Evolutionary conservation across 2,113 vertebrate species (phyloP).

Genomic region (Isurus oxyrinchus): DNA sequence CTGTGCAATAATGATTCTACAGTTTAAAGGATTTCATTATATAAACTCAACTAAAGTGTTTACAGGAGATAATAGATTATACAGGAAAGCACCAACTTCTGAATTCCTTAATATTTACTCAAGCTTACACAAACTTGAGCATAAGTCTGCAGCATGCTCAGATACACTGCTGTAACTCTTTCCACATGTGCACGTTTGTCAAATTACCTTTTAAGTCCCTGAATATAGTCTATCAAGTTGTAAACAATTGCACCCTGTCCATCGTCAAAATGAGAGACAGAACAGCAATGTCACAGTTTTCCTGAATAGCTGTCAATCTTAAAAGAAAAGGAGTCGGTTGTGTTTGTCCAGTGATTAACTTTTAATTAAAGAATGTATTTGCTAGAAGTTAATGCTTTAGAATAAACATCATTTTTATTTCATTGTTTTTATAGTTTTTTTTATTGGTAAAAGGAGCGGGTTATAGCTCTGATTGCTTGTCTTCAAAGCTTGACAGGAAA

Average conservation of each 20-base stretch:
- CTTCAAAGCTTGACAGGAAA: slow-evolving; percentile 14
- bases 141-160: background rate
- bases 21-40: background rate
- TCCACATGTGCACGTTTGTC: background rate
- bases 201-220: background rate
- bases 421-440: background rate
- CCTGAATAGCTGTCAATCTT: background rate
- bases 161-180: background rate
- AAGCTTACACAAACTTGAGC: background rate
- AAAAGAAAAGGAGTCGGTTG: background rate
- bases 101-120: background rate
- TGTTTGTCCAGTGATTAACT: background rate
- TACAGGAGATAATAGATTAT: background rate
- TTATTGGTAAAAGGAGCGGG: background rate
- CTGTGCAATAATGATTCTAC: background rate
- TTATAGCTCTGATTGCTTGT: background rate
- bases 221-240: background rate
- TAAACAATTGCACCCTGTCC: background rate
- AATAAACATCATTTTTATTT: background rate
- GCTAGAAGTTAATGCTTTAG: background rate
- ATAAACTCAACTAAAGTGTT: background rate
- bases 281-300: background rate
- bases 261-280: background rate
- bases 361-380: slow-evolving; percentile 20
- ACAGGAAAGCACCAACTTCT: background rate